Conservation (phyloP, 64 coral and sea anemone genomes). For the Stichodactyla mertensii region DNA sequence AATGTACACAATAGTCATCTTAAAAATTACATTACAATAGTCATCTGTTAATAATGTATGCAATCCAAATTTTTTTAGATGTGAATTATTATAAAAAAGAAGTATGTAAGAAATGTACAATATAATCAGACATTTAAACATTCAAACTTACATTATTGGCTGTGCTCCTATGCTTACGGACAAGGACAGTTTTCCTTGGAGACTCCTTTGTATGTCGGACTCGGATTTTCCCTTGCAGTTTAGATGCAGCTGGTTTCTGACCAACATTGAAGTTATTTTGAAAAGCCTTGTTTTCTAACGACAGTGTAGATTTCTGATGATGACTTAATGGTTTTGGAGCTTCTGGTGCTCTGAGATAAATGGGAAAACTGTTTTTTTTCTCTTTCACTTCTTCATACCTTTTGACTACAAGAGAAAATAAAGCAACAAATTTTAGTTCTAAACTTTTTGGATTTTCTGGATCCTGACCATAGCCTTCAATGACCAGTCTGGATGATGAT, state of each 20-base stretch:
- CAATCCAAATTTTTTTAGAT: neutral
- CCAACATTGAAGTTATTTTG: neutral
- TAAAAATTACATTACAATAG: no score
- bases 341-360: neutral
- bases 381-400: neutral
- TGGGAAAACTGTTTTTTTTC: neutral
- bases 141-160: neutral
- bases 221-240: neutral
- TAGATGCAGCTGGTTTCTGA: neutral
- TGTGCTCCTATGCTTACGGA: neutral
- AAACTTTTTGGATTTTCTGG: no score
- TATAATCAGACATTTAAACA: neutral
- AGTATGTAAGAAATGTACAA: neutral
- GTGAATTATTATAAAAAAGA: no score
- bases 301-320: neutral
- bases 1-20: no score
- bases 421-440: neutral
- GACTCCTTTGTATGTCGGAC: neutral
- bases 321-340: neutral
- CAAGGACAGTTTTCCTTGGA: neutral
- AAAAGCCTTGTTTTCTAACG: neutral
- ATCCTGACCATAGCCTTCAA: no score
- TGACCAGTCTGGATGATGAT: no score
- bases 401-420: neutral
- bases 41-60: neutral